Base-by-base conservation (phyloP, 2,797 vertebrate species). In the Ataeniobius toweri region DNA sequence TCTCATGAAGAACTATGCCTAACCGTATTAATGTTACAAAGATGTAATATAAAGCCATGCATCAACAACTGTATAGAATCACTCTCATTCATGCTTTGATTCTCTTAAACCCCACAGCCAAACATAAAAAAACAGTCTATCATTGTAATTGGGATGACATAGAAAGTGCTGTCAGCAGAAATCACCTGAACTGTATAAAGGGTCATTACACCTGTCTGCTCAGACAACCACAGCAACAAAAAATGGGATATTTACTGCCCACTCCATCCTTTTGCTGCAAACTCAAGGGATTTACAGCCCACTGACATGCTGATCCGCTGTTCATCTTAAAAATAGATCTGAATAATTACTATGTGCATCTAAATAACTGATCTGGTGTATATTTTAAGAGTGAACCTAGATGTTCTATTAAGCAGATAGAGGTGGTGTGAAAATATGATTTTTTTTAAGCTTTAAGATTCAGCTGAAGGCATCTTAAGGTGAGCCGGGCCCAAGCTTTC, bases 161-260 rank as follows among this genome's bases (percentile, higher is more conserved):
- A 9, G 0, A 70, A 77, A 55, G 59, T 44, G 56, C 46, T 53
- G n/a, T 81, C 74, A 71, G 58, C 20, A 50, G 73, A 78, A 83
- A 81, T 70, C 44, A 70, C 67, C 67, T 82, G 28, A 80, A 46
- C 51, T 26, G 31, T 59, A 44, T 51, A 83, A 74, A 73, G 74
- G 81, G 86, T 91, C 74, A 89, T 85, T 84, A 74, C 31, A 76
- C 70, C 74, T 79, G 76, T 63, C 56, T 58, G 77, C 72, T 65
- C 68, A 69, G 24, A 36, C 51, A 76, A 67, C 58, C 71, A 61
- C 41, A 73, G 55, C 26, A 74, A 71, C 56, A 74, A 75, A 53
- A 69, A 76, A 75, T 10, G n/a, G 36, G 46, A 75, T 74, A 58
- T 80, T 82, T 72, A 61, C 31, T 50, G 71, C 48, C 7, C 28